A percentile compares a stretch with the other conserved stretches of the same genome.
Evolutionary conservation across 1,140 invertebrate genomes (phyloP).

Genomic region (Trachymyrmex septentrionalis): DNA sequence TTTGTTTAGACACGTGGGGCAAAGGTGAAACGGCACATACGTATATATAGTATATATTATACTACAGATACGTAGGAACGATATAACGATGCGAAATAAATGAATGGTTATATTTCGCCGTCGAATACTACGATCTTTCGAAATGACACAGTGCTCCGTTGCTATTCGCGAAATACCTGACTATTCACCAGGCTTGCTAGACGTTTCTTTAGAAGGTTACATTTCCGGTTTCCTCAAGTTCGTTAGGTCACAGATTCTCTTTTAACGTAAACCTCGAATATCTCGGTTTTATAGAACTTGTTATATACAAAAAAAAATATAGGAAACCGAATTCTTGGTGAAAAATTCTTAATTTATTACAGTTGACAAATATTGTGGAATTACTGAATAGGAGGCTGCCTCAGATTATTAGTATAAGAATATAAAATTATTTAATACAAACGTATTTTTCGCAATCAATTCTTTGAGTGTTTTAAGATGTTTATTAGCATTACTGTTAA

Average conservation of each 20-base stretch:
- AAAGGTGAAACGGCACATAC: conserved; percentile 8
- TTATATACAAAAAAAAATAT: not conserved
- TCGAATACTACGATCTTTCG: conserved; percentile 3
- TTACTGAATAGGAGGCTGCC: not conserved
- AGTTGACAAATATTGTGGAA: not conserved
- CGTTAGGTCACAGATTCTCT: not conserved
- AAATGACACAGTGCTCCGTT: not conserved
- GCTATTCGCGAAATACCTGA: conserved; percentile 42
- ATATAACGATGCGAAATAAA: conserved; percentile 38
- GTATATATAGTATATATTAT: conserved; percentile 24
- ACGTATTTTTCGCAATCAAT: no score
- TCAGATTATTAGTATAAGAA: not conserved
- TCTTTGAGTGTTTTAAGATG: no score
- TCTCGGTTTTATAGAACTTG: not conserved
- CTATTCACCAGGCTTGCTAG: conserved; percentile 24
- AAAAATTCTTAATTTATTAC: not conserved
- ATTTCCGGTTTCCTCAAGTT: conserved; percentile 4
- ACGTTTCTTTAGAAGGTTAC: conserved; percentile 41
- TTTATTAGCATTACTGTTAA: no score
- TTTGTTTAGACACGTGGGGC: conserved; percentile 24
- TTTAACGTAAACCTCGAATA: conserved; percentile 3
- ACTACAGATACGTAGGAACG: conserved; percentile 7
- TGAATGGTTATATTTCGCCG: conserved; percentile 12
- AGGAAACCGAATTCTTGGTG: not conserved
- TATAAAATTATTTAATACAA: not conserved